Conservation (phyloP, 2,797 vertebrate species). For the Poecile montanus region DNA sequence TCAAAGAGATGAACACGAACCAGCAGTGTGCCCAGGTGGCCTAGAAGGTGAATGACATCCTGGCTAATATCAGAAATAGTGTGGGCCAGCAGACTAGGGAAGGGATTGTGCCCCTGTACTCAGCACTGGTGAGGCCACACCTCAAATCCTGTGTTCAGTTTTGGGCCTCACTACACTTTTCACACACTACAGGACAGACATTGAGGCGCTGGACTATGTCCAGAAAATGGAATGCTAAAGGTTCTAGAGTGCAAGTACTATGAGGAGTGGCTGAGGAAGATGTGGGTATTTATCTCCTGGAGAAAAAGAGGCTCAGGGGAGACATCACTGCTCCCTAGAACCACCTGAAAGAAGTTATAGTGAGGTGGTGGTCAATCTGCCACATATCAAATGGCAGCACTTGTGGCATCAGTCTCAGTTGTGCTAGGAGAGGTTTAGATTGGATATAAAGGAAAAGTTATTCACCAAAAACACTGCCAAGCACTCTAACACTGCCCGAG, state of each 20-base stretch:
- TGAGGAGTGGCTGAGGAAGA: background rate
- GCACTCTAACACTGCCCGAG: background rate
- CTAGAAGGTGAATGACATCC: accelerated
- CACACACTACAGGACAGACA: too few relatives aligned
- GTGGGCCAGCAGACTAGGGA: background rate
- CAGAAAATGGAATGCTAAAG: background rate
- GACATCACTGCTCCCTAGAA: background rate
- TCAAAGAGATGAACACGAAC: background rate
- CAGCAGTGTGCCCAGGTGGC: background rate
- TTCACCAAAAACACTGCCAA: background rate
- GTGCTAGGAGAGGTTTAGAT: background rate
- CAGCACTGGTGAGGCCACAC: background rate
- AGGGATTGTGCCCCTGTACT: background rate
- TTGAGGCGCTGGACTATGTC: background rate
- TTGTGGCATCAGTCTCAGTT: background rate
- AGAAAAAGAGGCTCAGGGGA: background rate
- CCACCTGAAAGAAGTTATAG: background rate
- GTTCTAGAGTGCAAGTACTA: background rate
- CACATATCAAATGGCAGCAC: too few relatives aligned
- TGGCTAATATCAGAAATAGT: background rate
- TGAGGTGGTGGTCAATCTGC: background rate
- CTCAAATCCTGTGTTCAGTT: background rate
- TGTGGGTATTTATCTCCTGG: background rate
- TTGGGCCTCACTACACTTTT: too few relatives aligned
- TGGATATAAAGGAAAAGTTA: background rate